Evolutionary conservation across 2,113 vertebrate species (phyloP).

Genomic region (Circaetus gallicus): DNA sequence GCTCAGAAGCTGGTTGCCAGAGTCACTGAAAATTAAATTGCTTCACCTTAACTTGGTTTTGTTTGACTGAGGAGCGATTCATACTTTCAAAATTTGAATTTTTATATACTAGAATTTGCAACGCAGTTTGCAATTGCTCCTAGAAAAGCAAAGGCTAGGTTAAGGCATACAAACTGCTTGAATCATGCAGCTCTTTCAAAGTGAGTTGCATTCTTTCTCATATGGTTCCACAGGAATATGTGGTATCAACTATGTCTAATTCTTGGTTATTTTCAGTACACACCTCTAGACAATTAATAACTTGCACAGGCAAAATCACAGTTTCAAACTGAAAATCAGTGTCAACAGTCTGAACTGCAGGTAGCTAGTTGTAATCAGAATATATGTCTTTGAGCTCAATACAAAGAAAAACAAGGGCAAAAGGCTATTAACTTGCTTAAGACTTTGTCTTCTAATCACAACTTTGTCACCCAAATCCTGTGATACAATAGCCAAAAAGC

Average conservation of each 20-base stretch:
- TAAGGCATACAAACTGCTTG: background rate
- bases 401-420: background rate
- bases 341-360: conserved; percentile 36
- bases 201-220: background rate
- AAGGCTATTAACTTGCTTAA: background rate
- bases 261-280: background rate
- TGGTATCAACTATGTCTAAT: background rate
- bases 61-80: background rate
- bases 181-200: background rate
- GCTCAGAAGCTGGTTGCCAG: background rate
- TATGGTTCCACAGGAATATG: background rate
- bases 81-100: background rate
- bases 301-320: background rate
- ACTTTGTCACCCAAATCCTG: background rate
- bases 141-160: background rate
- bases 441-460: background rate
- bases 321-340: background rate
- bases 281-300: background rate
- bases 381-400: background rate
- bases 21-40: background rate
- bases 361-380: background rate
- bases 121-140: background rate
- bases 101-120: background rate
- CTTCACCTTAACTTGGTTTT: background rate
- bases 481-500: background rate